Evolutionary conservation across 2,113 vertebrate species (phyloP).

Genomic region (Neogobius melanostomus): DNA sequence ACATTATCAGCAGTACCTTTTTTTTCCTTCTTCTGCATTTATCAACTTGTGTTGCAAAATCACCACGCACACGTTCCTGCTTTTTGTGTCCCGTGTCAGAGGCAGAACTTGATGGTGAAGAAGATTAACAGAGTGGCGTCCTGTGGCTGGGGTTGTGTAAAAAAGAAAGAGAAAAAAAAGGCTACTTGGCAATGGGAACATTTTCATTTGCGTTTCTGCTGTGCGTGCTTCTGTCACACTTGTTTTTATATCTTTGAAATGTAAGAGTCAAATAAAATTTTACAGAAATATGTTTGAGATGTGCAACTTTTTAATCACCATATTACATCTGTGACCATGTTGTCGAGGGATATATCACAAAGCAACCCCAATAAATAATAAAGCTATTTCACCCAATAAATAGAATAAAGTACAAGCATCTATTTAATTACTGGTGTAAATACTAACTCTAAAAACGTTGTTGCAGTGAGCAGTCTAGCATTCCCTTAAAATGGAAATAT

Average conservation of each 20-base stretch:
- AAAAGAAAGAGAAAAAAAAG: slow-evolving; percentile 5
- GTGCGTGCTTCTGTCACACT: slow-evolving; percentile 59
- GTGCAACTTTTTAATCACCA: too few relatives aligned
- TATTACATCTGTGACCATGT: too few relatives aligned
- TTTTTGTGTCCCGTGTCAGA: slow-evolving; percentile 47
- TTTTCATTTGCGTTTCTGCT: slow-evolving; percentile 44
- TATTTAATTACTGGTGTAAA: too few relatives aligned
- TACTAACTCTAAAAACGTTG: too few relatives aligned
- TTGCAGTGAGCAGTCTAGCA: too few relatives aligned
- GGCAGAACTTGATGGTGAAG: slow-evolving; percentile 49
- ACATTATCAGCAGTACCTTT: slow-evolving; percentile 11
- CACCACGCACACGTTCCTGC: slow-evolving; percentile 31
- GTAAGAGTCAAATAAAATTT: slow-evolving; percentile 65
- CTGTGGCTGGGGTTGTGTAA: slow-evolving; percentile 50
- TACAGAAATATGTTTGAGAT: not conserved
- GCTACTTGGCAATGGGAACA: slow-evolving; percentile 36
- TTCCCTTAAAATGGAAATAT: too few relatives aligned
- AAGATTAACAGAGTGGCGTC: slow-evolving; percentile 46
- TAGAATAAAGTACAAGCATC: too few relatives aligned
- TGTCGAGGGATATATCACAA: too few relatives aligned
- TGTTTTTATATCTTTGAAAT: slow-evolving; percentile 60
- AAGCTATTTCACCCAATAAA: too few relatives aligned
- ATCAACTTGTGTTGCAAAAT: slow-evolving; percentile 26
- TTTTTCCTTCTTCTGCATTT: slow-evolving; percentile 10
- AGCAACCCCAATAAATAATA: too few relatives aligned